Percentiles rank a stretch among this genome's conserved stretches.
Evolutionary conservation across 2,888 invertebrate genomes (phyloP).

Genomic region (Bruchidius siliquastri): DNA sequence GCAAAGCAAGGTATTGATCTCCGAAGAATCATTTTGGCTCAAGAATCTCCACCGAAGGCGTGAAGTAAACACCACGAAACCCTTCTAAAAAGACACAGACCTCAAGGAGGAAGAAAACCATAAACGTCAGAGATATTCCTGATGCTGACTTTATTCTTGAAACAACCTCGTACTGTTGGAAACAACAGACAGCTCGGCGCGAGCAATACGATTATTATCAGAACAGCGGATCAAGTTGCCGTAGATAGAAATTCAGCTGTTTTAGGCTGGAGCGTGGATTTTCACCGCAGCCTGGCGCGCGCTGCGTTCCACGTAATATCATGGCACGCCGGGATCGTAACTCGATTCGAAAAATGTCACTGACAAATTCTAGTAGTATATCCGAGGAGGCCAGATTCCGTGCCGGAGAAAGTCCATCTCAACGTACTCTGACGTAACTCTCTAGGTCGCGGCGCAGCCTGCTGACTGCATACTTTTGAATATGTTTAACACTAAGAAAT

Average conservation of each 20-base stretch:
- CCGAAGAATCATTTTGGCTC: too few relatives aligned
- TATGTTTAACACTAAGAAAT: neutral
- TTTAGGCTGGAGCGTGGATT: slow-evolving; percentile 10
- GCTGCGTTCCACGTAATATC: neutral
- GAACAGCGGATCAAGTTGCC: slow-evolving; percentile 38
- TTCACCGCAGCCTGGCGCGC: neutral
- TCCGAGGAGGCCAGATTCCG: neutral
- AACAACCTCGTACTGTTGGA: neutral
- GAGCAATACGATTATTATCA: slow-evolving; percentile 36
- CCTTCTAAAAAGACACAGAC: too few relatives aligned
- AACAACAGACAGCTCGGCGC: slow-evolving; percentile 42
- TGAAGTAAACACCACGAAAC: too few relatives aligned
- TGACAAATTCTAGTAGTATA: neutral
- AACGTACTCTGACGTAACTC: neutral
- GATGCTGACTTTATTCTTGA: neutral
- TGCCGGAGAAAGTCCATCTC: neutral
- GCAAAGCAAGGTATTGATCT: too few relatives aligned
- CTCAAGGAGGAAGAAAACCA: too few relatives aligned
- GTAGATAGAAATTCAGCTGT: slow-evolving; percentile 35
- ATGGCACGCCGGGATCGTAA: neutral
- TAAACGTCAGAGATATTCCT: neutral
- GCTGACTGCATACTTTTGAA: neutral
- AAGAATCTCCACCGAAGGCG: too few relatives aligned
- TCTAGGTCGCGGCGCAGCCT: neutral
- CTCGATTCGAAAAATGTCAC: neutral